These are phyloP conservation scores for Choloepus hoffmanni DNA, from an alignment of 2,113 vertebrate species.

Conservation along the genomic window DNA sequence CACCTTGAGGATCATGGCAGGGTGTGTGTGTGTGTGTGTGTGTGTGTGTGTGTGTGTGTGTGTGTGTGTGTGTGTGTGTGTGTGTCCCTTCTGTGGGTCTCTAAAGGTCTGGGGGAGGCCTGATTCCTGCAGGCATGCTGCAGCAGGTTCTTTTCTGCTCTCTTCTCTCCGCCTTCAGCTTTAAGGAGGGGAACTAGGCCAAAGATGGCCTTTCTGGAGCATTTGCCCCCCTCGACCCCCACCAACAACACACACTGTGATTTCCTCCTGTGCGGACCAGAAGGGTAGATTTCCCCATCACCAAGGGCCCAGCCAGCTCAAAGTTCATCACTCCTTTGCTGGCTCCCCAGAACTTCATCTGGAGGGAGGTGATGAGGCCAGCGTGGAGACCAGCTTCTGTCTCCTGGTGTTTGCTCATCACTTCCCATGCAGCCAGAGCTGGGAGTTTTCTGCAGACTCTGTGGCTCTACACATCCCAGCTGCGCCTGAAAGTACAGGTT, in stretches of 20 bases:
- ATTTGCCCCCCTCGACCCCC: no score
- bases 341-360: neutral
- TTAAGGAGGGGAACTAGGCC: neutral
- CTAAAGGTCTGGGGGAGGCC: neutral
- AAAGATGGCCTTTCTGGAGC: neutral
- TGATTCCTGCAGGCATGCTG: neutral
- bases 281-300: accelerated
- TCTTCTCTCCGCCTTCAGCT: neutral
- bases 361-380: accelerated
- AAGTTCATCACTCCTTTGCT: neutral
- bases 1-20: neutral
- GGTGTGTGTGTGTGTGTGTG: no score
- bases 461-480: neutral
- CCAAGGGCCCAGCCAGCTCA: neutral
- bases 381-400: accelerated
- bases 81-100: neutral
- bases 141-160: neutral
- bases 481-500: neutral
- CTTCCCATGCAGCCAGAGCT: neutral
- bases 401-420: neutral
- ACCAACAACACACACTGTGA: no score
- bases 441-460: neutral
- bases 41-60: no score
- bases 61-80: no score
- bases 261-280: neutral